Conservation (phyloP, 1,140 invertebrate species). For the Chlorops oryzae region DNA sequence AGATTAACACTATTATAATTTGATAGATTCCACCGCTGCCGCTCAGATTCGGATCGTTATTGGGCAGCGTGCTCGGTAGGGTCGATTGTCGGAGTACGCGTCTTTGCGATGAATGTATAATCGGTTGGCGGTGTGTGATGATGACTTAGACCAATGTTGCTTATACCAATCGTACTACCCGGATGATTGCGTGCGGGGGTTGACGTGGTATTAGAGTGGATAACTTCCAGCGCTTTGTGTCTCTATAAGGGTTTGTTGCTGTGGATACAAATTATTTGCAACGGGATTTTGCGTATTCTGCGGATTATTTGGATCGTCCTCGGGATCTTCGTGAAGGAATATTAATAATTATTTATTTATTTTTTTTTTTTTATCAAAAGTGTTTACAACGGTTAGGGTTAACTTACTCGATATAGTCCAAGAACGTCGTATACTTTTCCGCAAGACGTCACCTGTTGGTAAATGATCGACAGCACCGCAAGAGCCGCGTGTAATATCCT, state of each 20-base stretch:
- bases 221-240: constrained; percentile 40
- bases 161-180: constrained; percentile 38
- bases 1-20: constrained; percentile 42
- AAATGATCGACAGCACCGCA: constrained; percentile 50
- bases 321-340: constrained; percentile 35
- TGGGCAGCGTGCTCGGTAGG: constrained; percentile 33
- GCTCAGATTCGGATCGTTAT: constrained; percentile 35
- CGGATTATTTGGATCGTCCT: constrained; percentile 45
- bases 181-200: constrained; percentile 24
- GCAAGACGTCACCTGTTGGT: constrained; percentile 59
- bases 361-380: too few relatives aligned
- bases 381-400: background rate
- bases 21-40: constrained; percentile 34
- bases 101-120: constrained; percentile 34
- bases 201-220: constrained; percentile 29
- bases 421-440: constrained; percentile 59
- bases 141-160: constrained; percentile 13
- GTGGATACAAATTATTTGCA: constrained; percentile 40
- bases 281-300: constrained; percentile 35
- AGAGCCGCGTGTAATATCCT: constrained; percentile 52
- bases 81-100: constrained; percentile 46
- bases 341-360: background rate
- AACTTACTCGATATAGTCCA: constrained; percentile 65
- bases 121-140: constrained; percentile 19
- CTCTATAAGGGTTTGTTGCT: constrained; percentile 40